Percentiles rank a stretch among this genome's conserved stretches.
These are phyloP conservation scores for Sitta carolinensis DNA, from an alignment of 2,797 vertebrate genomes.

Conservation along the genomic window DNA sequence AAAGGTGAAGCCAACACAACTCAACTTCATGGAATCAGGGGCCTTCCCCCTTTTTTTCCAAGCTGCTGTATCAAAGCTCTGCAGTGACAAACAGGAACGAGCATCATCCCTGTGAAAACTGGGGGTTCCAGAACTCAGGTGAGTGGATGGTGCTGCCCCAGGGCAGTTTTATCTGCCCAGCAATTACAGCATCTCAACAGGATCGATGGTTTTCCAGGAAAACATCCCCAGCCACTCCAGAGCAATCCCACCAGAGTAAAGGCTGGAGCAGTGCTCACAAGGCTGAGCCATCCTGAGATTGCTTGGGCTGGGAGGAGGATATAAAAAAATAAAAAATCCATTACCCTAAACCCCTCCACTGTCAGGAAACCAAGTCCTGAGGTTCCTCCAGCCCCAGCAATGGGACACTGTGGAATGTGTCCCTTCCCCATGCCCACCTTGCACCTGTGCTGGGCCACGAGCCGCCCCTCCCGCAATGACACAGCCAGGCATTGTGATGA, in stretches of 20 bases:
- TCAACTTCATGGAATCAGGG: fast-evolving
- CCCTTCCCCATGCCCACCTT: neutral
- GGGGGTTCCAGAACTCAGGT: neutral
- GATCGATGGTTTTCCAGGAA: neutral
- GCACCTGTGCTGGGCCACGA: neutral
- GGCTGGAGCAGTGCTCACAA: neutral
- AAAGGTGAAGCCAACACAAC: neutral
- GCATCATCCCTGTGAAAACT: too few species aligned
- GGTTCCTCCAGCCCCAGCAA: neutral
- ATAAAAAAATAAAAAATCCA: neutral
- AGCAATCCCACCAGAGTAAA: fast-evolving
- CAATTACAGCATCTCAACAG: neutral
- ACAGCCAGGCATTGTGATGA: conserved; percentile 84
- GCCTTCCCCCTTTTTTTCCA: neutral
- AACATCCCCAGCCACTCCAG: neutral
- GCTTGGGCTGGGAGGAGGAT: fast-evolving
- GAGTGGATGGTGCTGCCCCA: neutral
- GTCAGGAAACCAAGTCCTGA: too few species aligned
- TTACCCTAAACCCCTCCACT: too few species aligned
- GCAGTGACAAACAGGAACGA: neutral
- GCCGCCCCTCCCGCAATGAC: conserved; percentile 67
- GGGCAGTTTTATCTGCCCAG: neutral
- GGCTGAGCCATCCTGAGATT: neutral
- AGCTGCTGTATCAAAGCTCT: neutral
- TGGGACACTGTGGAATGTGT: neutral